These are phyloP conservation scores for Perognathus longimembris DNA, from an alignment of 2,113 vertebrate species.

Conservation along the genomic window DNA sequence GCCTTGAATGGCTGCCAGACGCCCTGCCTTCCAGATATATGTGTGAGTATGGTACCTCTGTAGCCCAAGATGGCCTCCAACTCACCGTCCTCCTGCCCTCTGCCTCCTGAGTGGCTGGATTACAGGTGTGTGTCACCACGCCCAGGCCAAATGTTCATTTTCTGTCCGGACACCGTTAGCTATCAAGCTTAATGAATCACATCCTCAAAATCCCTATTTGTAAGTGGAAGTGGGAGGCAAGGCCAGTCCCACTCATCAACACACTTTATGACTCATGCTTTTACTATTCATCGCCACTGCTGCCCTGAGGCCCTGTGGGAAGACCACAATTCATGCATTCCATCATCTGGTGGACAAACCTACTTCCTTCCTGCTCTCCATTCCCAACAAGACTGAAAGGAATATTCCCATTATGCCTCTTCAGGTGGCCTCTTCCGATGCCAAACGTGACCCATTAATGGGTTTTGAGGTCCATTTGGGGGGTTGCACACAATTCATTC, in stretches of 20 bases:
- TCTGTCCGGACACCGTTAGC: no score
- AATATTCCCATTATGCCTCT: background rate
- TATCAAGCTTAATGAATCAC: no score
- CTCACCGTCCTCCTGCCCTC: no score
- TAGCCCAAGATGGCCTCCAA: no score
- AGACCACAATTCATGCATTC: background rate
- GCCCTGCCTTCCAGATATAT: no score
- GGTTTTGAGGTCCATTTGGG: slow-evolving; percentile 62
- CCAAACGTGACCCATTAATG: slow-evolving; percentile 58
- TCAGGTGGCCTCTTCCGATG: background rate
- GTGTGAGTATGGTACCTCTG: no score
- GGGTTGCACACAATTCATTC: slow-evolving; percentile 21
- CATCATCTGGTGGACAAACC: background rate
- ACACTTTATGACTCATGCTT: background rate
- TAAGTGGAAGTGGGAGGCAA: background rate
- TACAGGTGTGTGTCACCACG: no score
- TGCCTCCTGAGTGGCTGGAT: no score
- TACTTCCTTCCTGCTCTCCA: background rate
- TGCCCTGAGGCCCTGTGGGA: background rate
- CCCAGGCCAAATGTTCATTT: background rate
- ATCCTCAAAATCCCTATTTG: background rate
- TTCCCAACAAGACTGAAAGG: background rate
- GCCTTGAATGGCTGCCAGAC: no score
- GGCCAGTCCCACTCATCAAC: background rate
- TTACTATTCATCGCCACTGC: background rate